Base-by-base conservation (phyloP, 23 tunicate genomes). In the Styela plicata region DNA sequence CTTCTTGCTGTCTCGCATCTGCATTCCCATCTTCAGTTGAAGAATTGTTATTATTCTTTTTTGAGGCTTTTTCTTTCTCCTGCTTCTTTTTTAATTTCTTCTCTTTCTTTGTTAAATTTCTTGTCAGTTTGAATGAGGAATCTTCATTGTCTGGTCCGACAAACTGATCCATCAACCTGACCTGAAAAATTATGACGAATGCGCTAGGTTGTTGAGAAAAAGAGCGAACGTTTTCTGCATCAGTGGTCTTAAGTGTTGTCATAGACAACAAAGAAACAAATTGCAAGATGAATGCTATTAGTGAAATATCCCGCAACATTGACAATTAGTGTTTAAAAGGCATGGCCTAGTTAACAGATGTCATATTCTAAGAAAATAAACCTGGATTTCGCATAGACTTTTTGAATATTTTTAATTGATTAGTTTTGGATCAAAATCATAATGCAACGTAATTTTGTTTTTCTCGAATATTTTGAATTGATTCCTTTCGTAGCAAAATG, bases 101-200 rank as follows among this genome's bases (percentile, higher is more conserved):
- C 76, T 90, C 96, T 37, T 82, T 85, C 69, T 90, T 90, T 30
- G 96, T 90, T 30, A 90, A 70, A 76, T 85, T 90, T 69, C 96
- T 68, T 0, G 96, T 85, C 35, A 90, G 74, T 75, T 90, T 90
- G 74, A 90, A 85, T 23, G 81, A 76, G 31, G 81, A 76, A 44
- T 76, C 81, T 31, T 76, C 81, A 26, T 53, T 53, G 66, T 76
- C 31, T 27, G 64, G 66, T 0, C 66, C 81, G 24, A 44, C 27
- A 44, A 76, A 53, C 64, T 76, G 81, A 22, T 76, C 81, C 31
- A 53, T 76, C 31, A 76, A 44, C n/a, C 66, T 25, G 36, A 76
- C 81, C 81, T 76, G 64, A 2, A 73, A 34, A 33, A 67, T 25
- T 67, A 44, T 44, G 57, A 44, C 57, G 13, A 44, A 44, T 7